Percentiles rank a stretch among this genome's conserved stretches.
Evolutionary conservation across 2,113 vertebrate genomes (phyloP).

Genomic region (Tetraodon nigroviridis): DNA sequence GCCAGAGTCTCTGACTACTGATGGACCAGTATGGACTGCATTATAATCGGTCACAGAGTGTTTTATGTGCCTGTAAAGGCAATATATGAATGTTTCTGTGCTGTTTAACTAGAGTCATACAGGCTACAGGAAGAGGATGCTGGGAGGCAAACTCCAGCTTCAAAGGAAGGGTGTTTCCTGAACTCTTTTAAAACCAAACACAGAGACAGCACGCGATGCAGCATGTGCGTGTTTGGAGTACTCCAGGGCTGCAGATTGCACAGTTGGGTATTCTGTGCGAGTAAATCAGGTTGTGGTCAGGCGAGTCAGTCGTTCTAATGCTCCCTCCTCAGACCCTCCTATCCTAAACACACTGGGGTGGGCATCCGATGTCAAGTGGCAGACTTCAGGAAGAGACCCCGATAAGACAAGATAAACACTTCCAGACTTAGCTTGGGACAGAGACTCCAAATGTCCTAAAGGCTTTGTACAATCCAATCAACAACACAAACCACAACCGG

Average conservation of each 20-base stretch:
- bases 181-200: conserved; percentile 61
- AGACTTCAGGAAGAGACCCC: conserved; percentile 24
- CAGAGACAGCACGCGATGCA: conserved; percentile 50
- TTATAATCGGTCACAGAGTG: conserved; percentile 62
- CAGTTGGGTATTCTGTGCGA: conserved; percentile 23
- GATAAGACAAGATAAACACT: conserved; percentile 43
- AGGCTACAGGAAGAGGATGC: conserved; percentile 33
- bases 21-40: conserved; percentile 43
- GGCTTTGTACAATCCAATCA: not conserved
- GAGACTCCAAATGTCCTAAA: conserved; percentile 1
- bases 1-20: conserved; percentile 52
- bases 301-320: conserved; percentile 35
- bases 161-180: conserved; percentile 62
- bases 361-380: conserved; percentile 40
- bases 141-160: conserved; percentile 53
- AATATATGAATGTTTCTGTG: conserved; percentile 46
- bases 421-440: not conserved
- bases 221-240: conserved; percentile 51
- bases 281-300: conserved; percentile 22
- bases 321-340: conserved; percentile 1
- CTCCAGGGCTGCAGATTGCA: conserved; percentile 40
- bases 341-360: conserved; percentile 34
- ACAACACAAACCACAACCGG: conserved; percentile 4
- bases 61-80: conserved; percentile 62
- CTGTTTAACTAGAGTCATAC: conserved; percentile 56